Evolutionary conservation across 2,113 vertebrate genomes (phyloP), one percentile per base, ranked within the genome.

Genomic region (Narcine bancroftii): DNA sequence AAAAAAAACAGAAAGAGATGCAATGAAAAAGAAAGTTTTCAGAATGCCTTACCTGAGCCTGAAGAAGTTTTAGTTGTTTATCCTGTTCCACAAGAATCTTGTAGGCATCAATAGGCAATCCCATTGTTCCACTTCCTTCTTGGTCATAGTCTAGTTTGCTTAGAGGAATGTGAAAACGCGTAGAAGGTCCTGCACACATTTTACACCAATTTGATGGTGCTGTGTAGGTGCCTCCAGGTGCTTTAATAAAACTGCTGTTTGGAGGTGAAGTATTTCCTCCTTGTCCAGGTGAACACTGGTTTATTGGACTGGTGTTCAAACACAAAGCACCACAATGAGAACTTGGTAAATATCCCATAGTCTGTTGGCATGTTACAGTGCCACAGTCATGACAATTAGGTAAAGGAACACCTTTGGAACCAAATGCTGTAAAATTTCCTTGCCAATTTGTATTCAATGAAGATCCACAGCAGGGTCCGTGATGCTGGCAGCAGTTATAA

Each of bases 21-120:
- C 2, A 60, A 60, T 60, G 19, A 36, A 60, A 83, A 85, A 60
- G 77, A 1, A 83, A n/a, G 0, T 87, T 21, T 60, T 63, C 1
- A 4, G 4, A 19, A 19, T 17, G 6, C 10, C n/a, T 93, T 93
- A 99, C 98, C 98, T 99, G 98, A 92, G 97, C 96, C 92, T 99
- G 98, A 77, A 99, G 96, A 92, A 98, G 94, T 95, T 97, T 98
- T 24, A 99, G 96, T 95, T 99, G 98, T 53, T 94, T 96, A 89
- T 99, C 97, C 93, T 99, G 98, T 6, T 98, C 96, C 69, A 97
- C 95, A 33, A 99, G 95, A 75, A 98, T 96, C 39, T 93, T 94
- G 94, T 97, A 99, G 0, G 97, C 95, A 93, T 99, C 97, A 0
- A 96, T 94, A 89, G 96, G 96, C 6, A 96, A 93, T 83, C 96